These are phyloP conservation scores for Semotilus atromaculatus DNA, from an alignment of 2,797 vertebrate species.

Conservation along the genomic window DNA sequence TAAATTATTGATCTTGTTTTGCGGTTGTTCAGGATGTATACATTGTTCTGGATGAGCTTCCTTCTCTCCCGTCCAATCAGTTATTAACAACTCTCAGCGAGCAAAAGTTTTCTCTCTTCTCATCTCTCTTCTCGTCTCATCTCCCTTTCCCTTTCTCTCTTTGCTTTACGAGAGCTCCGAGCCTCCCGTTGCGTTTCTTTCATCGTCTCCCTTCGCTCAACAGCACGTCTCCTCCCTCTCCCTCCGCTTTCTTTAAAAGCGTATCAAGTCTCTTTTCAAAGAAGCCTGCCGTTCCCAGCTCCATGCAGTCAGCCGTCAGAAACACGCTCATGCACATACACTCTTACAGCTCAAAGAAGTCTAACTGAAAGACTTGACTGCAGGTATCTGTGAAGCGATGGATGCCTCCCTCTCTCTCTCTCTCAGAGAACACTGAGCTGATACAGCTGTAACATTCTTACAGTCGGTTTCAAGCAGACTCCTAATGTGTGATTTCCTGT, in stretches of 20 bases:
- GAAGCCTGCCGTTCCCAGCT: constrained; percentile 4
- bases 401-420: not conserved
- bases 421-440: constrained; percentile 5
- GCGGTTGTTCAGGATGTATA: not conserved
- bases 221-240: not conserved
- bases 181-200: constrained; percentile 26
- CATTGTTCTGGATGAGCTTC: not conserved
- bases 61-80: not conserved
- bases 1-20: not conserved
- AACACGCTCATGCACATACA: not conserved
- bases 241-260: constrained; percentile 25
- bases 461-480: not conserved
- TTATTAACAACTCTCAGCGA: constrained; percentile 21
- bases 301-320: constrained; percentile 53
- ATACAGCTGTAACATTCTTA: constrained; percentile 3
- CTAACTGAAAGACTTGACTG: constrained; percentile 45
- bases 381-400: constrained; percentile 22
- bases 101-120: constrained; percentile 27
- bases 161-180: constrained; percentile 9
- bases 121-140: constrained; percentile 18
- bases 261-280: constrained; percentile 38
- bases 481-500: constrained; percentile 48
- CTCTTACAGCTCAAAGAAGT: constrained; percentile 7
- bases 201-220: not conserved
- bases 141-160: constrained; percentile 30